Base-by-base conservation (phyloP, 2,888 invertebrate species). In the Netelia inedita region DNA sequence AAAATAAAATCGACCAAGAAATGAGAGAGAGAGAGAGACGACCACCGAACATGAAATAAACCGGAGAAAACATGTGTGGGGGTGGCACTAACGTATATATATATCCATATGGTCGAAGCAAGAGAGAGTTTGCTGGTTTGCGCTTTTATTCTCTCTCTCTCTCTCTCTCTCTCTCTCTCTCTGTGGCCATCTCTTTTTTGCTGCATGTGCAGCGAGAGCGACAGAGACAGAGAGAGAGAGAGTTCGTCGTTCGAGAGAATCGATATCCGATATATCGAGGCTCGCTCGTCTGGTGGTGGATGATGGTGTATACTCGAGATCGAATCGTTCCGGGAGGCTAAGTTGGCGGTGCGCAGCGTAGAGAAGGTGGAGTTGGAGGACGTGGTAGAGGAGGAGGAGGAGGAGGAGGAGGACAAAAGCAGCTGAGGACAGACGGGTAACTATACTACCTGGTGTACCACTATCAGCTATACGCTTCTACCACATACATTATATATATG, bases 381-480 rank as follows among this genome's bases (percentile, higher is more conserved):
- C 23, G n/a, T n/a, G 55, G 11, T 50, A 19, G 68, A 16, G 57
- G 19, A 10, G 43, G 41, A n/a, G 50, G 59, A 57, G 41, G 28
- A 46, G 50, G 63, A 57, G 82, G 46, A 79, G 41, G 82, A 82
- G 53, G 28, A 66, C 21, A 41, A 10, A 46, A 35, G 23, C 63
- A 63, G 46, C 55, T 78, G 87, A 88, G 86, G 82, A 87, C 87
- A 83, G 86, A 87, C 85, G 88, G 87, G 90, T 90, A 89, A 78
- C 78, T 78, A 78, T 35, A 55, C n/a, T 80, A 71, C 28, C 28
- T 28, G 16, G 28, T 63, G 14, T 35, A 63, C 35, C 63, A 35
- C 63, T 63, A 63, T 63, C 63, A n/a, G 63, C 9, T 35, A 63
- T 35, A 14, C 23, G 35, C n/a, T 14, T 35, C 14, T n/a, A n/a